phyloP scores from a whole-genome alignment of 1,140 invertebrate genomes.

The Lucilia cuprina region DNA sequence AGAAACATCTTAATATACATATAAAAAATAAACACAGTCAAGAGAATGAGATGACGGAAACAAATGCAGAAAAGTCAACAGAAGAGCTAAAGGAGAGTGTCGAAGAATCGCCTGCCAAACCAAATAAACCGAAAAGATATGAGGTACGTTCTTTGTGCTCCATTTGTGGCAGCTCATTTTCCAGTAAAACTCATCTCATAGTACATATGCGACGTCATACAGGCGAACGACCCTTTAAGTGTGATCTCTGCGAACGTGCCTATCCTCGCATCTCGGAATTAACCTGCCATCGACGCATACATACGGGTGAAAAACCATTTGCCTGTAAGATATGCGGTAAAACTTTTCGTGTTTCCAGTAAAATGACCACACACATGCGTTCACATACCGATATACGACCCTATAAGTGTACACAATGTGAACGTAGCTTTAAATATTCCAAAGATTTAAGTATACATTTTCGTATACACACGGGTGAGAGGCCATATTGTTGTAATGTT shows the following conservation, averaged over 20 bases:
- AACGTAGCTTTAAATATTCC: constrained; percentile 22
- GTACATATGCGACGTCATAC: constrained; percentile 67
- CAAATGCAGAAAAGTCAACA: neutral
- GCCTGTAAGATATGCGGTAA: constrained; percentile 64
- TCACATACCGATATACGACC: neutral
- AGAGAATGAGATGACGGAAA: neutral
- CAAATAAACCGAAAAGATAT: neutral
- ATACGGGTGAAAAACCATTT: constrained; percentile 74
- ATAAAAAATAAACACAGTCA: neutral
- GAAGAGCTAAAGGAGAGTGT: too few relatives aligned
- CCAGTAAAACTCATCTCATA: neutral
- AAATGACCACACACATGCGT: constrained; percentile 65
- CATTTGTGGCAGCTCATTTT: constrained; percentile 17
- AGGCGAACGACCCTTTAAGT: constrained; percentile 79
- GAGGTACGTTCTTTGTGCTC: neutral
- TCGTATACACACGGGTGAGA: constrained; percentile 7
- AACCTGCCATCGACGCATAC: constrained; percentile 72
- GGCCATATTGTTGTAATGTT: neutral
- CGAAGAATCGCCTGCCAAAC: neutral
- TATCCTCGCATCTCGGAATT: constrained; percentile 73
- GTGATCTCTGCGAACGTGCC: constrained; percentile 82
- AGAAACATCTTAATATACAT: neutral
- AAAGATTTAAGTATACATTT: constrained; percentile 18
- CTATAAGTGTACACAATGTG: constrained; percentile 18
- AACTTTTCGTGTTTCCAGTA: constrained; percentile 66